These are phyloP conservation scores for Ophion obscuratus DNA, from an alignment of 2,888 invertebrate species.

Conservation along the genomic window DNA sequence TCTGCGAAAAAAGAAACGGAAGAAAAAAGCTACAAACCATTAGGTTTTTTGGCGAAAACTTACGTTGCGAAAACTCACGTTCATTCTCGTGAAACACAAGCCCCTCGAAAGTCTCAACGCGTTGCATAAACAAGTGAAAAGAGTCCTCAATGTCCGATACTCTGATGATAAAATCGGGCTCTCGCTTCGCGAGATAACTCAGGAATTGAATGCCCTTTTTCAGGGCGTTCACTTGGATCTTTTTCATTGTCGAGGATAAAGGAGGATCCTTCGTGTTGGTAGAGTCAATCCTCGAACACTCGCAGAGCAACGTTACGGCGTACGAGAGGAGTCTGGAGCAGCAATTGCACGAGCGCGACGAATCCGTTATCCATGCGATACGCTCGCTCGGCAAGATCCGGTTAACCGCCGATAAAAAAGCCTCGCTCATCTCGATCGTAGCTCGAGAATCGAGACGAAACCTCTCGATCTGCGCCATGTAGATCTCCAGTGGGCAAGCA, in stretches of 20 bases:
- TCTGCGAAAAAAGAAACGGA: constrained; percentile 68
- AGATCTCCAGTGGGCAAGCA: constrained; percentile 79
- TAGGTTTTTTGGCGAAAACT: background rate
- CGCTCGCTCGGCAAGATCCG: constrained; percentile 73
- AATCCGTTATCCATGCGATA: constrained; percentile 74
- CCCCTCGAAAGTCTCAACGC: constrained; percentile 73
- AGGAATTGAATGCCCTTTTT: constrained; percentile 78
- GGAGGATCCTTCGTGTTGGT: background rate
- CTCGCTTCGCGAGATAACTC: constrained; percentile 77
- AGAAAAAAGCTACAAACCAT: background rate
- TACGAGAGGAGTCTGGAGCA: constrained; percentile 76
- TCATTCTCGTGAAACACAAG: constrained; percentile 77
- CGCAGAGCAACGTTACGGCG: constrained; percentile 75
- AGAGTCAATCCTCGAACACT: constrained; percentile 74
- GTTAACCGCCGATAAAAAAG: constrained; percentile 75
- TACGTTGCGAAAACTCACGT: constrained; percentile 72
- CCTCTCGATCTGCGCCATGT: constrained; percentile 77
- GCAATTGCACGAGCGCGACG: constrained; percentile 76
- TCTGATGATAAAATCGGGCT: constrained; percentile 77
- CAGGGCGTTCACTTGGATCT: constrained; percentile 73
- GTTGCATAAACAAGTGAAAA: constrained; percentile 77
- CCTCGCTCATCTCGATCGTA: constrained; percentile 73
- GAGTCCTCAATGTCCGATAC: constrained; percentile 77
- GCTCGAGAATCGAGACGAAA: constrained; percentile 76
- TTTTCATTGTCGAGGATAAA: constrained; percentile 59